Percentiles rank a stretch among this genome's conserved stretches.
Evolutionary conservation across 2,797 vertebrate genomes (phyloP).

Genomic region (Hybognathus amarus): DNA sequence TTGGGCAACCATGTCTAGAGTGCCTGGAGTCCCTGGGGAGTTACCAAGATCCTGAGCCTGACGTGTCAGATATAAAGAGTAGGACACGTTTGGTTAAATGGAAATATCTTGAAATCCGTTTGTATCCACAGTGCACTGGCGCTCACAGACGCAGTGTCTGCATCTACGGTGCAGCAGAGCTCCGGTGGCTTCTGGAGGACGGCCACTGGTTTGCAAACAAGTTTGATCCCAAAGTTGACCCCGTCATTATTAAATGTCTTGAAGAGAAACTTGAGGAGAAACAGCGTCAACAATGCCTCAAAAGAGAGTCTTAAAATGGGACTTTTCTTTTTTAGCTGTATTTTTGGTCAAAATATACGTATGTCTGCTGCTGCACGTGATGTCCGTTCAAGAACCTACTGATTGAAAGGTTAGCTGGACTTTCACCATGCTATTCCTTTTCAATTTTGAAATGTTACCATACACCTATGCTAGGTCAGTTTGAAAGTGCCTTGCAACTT

Average conservation of each 20-base stretch:
- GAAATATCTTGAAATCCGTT: slow-evolving; percentile 85
- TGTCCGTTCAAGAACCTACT: background rate
- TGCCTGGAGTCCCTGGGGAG: slow-evolving; percentile 86
- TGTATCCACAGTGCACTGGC: slow-evolving; percentile 90
- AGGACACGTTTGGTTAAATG: slow-evolving; percentile 94
- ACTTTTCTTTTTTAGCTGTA: background rate
- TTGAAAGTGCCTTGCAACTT: slow-evolving; percentile 40
- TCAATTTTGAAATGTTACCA: background rate
- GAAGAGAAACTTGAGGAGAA: slow-evolving; percentile 86
- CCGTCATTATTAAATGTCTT: slow-evolving; percentile 86
- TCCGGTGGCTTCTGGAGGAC: slow-evolving; percentile 88
- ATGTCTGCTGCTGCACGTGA: background rate
- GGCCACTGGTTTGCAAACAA: slow-evolving; percentile 97
- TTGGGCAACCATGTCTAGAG: slow-evolving; percentile 87
- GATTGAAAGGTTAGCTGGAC: background rate
- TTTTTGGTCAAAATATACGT: background rate
- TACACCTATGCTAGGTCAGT: background rate
- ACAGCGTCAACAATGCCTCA: slow-evolving; percentile 71
- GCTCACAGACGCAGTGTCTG: slow-evolving; percentile 88
- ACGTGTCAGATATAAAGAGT: slow-evolving; percentile 90
- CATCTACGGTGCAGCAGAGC: slow-evolving; percentile 88
- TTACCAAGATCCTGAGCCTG: slow-evolving; percentile 76
- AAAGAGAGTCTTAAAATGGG: slow-evolving; percentile 43
- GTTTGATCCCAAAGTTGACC: slow-evolving; percentile 91
- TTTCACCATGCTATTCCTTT: background rate